Evolutionary conservation across 2,888 invertebrate genomes (phyloP).

Genomic region (Protodeltote pygarga): DNA sequence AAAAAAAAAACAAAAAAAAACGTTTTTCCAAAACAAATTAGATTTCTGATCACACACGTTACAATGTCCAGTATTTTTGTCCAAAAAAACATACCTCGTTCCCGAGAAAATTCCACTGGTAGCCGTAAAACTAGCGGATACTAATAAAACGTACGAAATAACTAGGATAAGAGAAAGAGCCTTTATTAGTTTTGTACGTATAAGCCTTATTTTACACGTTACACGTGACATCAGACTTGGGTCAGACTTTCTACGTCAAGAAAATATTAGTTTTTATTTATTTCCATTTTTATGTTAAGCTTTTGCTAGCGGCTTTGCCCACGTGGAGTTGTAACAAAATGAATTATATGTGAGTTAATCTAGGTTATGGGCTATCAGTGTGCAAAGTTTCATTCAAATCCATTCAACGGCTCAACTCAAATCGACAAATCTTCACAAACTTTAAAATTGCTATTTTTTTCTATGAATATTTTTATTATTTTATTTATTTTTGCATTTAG

Average conservation of each 20-base stretch:
- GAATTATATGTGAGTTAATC: too few relatives aligned
- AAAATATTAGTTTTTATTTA: neutral
- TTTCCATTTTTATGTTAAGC: neutral
- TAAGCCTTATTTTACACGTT: constrained; percentile 11
- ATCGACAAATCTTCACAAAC: too few relatives aligned
- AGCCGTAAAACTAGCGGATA: constrained; percentile 8
- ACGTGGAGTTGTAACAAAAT: too few relatives aligned
- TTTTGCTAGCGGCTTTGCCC: neutral
- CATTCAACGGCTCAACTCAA: too few relatives aligned
- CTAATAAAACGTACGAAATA: constrained; percentile 34
- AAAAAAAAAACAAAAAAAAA: too few relatives aligned
- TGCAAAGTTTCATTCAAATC: too few relatives aligned
- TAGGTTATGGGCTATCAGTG: too few relatives aligned
- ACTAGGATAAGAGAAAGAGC: constrained; percentile 12
- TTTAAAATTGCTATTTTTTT: too few relatives aligned
- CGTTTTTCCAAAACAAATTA: constrained; percentile 4
- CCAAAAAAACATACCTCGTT: neutral
- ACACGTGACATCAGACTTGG: constrained; percentile 13
- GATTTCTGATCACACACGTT: too few relatives aligned
- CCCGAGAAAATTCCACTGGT: constrained; percentile 1
- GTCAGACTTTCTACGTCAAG: constrained; percentile 2
- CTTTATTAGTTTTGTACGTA: constrained; percentile 16
- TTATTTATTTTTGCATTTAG: too few relatives aligned
- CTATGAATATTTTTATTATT: too few relatives aligned
- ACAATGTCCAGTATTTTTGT: too few relatives aligned